A percentile compares a stretch with the other conserved stretches of the same genome.
Conservation (phyloP, 1,140 invertebrate species). For the Pentalonia nigronervosa region DNA sequence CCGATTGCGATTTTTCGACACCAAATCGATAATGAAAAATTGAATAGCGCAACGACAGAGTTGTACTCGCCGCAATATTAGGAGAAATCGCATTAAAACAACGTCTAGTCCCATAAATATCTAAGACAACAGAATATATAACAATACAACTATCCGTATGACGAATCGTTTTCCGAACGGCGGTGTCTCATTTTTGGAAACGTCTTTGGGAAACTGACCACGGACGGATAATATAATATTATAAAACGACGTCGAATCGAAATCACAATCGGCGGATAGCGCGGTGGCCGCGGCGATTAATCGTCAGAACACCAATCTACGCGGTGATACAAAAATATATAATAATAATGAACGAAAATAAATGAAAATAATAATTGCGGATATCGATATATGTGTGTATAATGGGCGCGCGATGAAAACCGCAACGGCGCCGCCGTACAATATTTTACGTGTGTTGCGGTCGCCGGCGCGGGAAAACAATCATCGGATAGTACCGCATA, state of each 20-base stretch:
- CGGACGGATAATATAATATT: background rate
- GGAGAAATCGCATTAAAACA: background rate
- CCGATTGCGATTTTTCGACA: background rate
- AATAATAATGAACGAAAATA: conserved; percentile 23
- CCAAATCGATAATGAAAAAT: background rate
- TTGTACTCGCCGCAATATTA: too few species aligned
- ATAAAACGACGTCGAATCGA: background rate
- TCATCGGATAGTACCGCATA: background rate
- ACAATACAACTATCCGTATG: background rate
- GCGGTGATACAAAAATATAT: background rate
- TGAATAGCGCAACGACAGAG: too few species aligned
- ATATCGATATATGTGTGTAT: background rate
- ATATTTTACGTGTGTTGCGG: conserved; percentile 39
- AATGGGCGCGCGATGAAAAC: conserved; percentile 28
- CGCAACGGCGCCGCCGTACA: conserved; percentile 36
- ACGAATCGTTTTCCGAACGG: background rate
- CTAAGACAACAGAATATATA: background rate
- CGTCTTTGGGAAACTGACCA: background rate
- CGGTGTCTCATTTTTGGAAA: background rate
- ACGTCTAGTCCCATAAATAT: too few species aligned
- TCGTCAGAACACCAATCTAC: background rate
- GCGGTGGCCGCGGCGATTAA: conserved; percentile 5
- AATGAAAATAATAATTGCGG: conserved; percentile 12
- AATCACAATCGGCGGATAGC: background rate
- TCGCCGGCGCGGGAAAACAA: background rate